Evolutionary conservation across 2,888 invertebrate genomes (phyloP), one percentile per base, ranked within the genome.

Genomic region (Ennomos quercinarius): DNA sequence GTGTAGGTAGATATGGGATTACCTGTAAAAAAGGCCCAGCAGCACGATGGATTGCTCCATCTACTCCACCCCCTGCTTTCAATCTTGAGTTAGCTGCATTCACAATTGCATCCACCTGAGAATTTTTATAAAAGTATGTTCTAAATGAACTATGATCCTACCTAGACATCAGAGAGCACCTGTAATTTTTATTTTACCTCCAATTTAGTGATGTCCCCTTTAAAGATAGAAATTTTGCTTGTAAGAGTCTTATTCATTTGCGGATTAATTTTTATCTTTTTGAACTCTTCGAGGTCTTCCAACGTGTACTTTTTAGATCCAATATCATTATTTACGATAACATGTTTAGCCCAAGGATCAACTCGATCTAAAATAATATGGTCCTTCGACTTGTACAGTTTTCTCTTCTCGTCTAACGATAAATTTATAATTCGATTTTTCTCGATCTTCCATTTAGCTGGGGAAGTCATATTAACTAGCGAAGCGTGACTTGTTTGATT

Each of bases 41-140:
- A 0, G 95, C 96, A 62, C 93, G 84, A 78, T 98, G 98, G 73
- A 98, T 98, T 8, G 97, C 97, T 39, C 98, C 98, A 86, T 98
- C 98, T 13, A 98, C 98, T 81, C 98, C 98, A 35, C 97, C 97
- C 27, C 98, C 98, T 8, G 97, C 97, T 46, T 93, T 81, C 42
- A 98, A 87, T 13, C 85, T 83, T 0, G 93, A 93, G 86, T 98
- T 98, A 0, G 98, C 98, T 38, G 98, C 98, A 93, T 98, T 98
- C 0, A 98, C 97, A 71, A 98, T 97, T 0, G 95, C 96, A 91
- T 98, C 97, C 57, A 98, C 93, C 95, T 95, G 66, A 63, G 71
- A 79, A 55, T 13, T 41, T 55, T 13, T 41, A 49, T 48, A 17
- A 2, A 3, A 17, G 17, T 17, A 17, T 17, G 17, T 3, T 17